phyloP scores from a whole-genome alignment of 1,140 invertebrate genomes.

The Muscidifurax raptorellus region DNA sequence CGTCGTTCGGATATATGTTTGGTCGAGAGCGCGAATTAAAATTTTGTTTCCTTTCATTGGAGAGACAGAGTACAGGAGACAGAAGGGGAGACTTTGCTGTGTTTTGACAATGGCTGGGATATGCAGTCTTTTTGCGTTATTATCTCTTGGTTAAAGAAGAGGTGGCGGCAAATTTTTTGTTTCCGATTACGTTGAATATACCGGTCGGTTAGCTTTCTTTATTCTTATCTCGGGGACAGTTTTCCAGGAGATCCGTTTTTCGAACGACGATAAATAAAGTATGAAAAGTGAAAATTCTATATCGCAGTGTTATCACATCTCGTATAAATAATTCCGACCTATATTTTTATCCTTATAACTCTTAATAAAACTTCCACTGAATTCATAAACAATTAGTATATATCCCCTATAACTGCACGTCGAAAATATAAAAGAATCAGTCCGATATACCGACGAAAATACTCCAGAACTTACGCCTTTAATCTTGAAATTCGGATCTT shows the following conservation, averaged over 20 bases:
- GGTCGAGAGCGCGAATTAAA: slow-evolving; percentile 37
- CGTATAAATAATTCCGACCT: no score
- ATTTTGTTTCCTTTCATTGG: slow-evolving; percentile 33
- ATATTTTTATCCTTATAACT: no score
- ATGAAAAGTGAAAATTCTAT: no score
- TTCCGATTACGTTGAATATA: background rate
- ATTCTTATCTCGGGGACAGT: background rate
- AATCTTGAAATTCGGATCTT: background rate
- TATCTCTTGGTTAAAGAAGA: no score
- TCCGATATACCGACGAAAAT: background rate
- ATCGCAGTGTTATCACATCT: no score
- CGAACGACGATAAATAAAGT: no score
- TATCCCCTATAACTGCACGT: no score
- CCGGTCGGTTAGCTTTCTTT: background rate
- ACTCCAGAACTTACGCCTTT: background rate
- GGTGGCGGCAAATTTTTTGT: no score
- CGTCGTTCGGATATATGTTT: background rate
- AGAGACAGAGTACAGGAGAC: background rate
- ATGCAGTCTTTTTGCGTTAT: background rate
- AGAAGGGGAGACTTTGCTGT: background rate
- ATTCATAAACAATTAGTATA: no score
- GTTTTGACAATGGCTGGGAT: background rate
- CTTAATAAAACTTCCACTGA: no score
- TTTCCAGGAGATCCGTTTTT: no score
- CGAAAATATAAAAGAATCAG: background rate